Conservation (phyloP, 1,140 invertebrate species). For the Zaprionus tsacasi region DNA sequence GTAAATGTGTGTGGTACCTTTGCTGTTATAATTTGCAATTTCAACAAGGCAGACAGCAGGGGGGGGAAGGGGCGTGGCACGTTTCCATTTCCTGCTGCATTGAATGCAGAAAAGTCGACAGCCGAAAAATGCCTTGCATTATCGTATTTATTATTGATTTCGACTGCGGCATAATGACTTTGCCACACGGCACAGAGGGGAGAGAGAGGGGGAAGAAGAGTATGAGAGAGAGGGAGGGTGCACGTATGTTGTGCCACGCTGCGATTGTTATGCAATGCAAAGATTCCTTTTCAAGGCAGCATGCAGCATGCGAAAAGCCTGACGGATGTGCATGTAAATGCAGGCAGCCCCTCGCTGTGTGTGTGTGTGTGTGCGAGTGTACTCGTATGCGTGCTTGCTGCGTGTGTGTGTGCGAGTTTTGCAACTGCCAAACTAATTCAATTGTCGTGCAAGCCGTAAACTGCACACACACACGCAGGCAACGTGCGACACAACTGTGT, state of each 20-base stretch:
- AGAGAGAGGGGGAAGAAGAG: not conserved
- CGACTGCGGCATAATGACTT: constrained; percentile 46
- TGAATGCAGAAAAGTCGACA: constrained; percentile 47
- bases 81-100: constrained; percentile 16
- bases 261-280: constrained; percentile 56
- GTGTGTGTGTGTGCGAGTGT: constrained; percentile 3
- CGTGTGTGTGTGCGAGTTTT: constrained; percentile 43
- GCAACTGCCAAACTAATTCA: constrained; percentile 79
- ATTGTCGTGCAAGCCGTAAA: constrained; percentile 65
- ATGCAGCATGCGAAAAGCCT: constrained; percentile 30
- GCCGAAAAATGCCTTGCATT: constrained; percentile 43
- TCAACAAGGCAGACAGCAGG: constrained; percentile 7
- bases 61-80: not conserved
- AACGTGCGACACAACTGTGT: not conserved
- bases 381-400: no score
- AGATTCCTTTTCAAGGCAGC: constrained; percentile 25
- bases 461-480: constrained; percentile 14
- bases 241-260: constrained; percentile 13
- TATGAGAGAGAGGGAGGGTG: not conserved
- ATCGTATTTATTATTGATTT: constrained; percentile 52
- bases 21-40: constrained; percentile 32
- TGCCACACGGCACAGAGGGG: constrained; percentile 1
- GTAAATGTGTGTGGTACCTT: not conserved
- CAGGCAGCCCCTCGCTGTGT: constrained; percentile 6
- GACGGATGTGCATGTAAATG: constrained; percentile 52